Base-by-base conservation (phyloP, 2,113 vertebrate species). In the Neotragus moschatus region DNA sequence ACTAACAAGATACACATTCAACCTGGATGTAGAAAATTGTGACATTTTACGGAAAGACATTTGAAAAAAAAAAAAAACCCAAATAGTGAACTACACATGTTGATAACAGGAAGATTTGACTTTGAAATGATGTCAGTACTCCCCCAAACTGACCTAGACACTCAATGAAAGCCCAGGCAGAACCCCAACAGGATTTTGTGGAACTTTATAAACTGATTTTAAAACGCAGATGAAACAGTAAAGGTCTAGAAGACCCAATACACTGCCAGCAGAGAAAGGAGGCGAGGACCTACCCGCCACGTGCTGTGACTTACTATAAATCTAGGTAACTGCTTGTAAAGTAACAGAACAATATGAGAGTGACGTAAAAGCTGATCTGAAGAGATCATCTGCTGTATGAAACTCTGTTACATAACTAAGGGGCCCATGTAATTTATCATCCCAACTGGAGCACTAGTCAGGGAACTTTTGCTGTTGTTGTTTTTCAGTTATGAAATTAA, bases 1-100 rank as follows among this genome's bases (percentile, higher is more conserved):
- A 49, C 28, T 77, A 63, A 43, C 11, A 80, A 81, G 39, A 93
- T 89, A 11, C 39, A 19, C 33, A 1, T 95, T 88, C 45, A 73
- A 39, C 9, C 30, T 73, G 21, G 51, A 90, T 88, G 49, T 28
- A 81, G 60, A 94, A 97, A 97, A 93, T 66, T 56, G 23, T 85
- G 39, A 88, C 23, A 84, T 58, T 87, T 94, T 90, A 73, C 58
- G 80, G 2, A 73, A 91, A 84, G 6, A 88, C 88, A 81, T 53
- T 60, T 77, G 47, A 26, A 5, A 21, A n/a, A n/a, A n/a, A n/a
- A n/a, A n/a, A n/a, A 55, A 96, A 58, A 25, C 1, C 2, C 60
- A 85, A 88, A 85, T 30, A 56, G 55, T 47, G 2, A 23, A 88
- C 63, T 60, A 26, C 8, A 88, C 10, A 2, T 66, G 1, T 45